A percentile compares a stretch with the other conserved stretches of the same genome.
Evolutionary conservation across 2,797 vertebrate genomes (phyloP).

Genomic region (Alfaro cultratus): DNA sequence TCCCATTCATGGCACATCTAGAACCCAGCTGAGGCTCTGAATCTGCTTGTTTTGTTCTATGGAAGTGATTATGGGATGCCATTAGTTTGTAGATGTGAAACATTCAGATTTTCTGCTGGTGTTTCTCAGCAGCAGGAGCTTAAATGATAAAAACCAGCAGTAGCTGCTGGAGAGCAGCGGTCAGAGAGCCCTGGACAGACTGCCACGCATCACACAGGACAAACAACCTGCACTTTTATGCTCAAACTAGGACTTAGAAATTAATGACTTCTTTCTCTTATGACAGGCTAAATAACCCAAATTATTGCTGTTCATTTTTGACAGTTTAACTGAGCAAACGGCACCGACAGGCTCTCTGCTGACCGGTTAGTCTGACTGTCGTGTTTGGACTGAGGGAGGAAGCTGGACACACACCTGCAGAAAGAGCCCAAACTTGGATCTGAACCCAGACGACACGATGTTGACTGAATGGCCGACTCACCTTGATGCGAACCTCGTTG

Average conservation of each 20-base stretch:
- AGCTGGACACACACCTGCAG: neutral
- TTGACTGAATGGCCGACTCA: slow-evolving; percentile 44
- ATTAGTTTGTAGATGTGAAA: neutral
- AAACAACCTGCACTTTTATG: too few relatives aligned
- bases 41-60: neutral
- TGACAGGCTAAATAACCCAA: too few relatives aligned
- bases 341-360: too few relatives aligned
- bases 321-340: too few relatives aligned
- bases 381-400: neutral
- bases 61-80: neutral
- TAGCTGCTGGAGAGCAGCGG: neutral
- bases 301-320: too few relatives aligned
- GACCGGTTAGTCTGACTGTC: neutral
- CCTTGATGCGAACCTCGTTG: slow-evolving; percentile 91
- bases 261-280: too few relatives aligned
- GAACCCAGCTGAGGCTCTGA: neutral
- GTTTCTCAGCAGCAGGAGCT: neutral
- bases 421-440: neutral
- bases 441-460: neutral
- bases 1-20: neutral
- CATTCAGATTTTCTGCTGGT: neutral
- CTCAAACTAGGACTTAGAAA: too few relatives aligned
- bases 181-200: neutral
- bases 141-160: neutral
- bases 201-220: too few relatives aligned